phyloP scores from a whole-genome alignment of 2,113 vertebrate species.

The Poeciliopsis retropinna region DNA sequence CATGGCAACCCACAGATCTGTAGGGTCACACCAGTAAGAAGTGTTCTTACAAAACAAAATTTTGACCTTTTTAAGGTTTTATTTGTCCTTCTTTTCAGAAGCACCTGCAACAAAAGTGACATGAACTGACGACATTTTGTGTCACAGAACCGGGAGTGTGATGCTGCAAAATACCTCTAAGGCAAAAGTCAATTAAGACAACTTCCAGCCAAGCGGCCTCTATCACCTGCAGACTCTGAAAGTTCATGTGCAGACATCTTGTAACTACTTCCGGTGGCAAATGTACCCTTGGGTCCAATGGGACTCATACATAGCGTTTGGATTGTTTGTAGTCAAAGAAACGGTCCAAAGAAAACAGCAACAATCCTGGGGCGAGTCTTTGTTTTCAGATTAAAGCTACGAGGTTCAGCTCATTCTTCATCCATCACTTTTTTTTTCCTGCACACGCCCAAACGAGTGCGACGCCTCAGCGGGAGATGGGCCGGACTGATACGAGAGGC shows the following conservation, averaged over 20 bases:
- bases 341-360: conserved; percentile 21
- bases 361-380: not conserved
- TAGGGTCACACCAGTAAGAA: no score
- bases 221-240: not conserved
- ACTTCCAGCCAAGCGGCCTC: no score
- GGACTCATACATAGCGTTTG: not conserved
- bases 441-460: conserved; percentile 4
- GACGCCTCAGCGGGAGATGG: conserved; percentile 36
- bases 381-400: not conserved
- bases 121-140: no score
- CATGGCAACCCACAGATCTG: no score
- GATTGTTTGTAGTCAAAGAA: conserved; percentile 2
- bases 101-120: no score
- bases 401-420: not conserved
- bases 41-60: no score
- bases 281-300: not conserved
- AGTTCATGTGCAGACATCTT: not conserved
- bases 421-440: not conserved
- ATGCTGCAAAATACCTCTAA: no score
- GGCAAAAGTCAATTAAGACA: no score
- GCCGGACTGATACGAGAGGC: conserved; percentile 30
- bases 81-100: no score
- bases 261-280: no score
- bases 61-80: no score
- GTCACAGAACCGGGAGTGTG: no score